These are phyloP conservation scores for Mirza zaza DNA, from an alignment of 2,113 vertebrate genomes.

Conservation along the genomic window DNA sequence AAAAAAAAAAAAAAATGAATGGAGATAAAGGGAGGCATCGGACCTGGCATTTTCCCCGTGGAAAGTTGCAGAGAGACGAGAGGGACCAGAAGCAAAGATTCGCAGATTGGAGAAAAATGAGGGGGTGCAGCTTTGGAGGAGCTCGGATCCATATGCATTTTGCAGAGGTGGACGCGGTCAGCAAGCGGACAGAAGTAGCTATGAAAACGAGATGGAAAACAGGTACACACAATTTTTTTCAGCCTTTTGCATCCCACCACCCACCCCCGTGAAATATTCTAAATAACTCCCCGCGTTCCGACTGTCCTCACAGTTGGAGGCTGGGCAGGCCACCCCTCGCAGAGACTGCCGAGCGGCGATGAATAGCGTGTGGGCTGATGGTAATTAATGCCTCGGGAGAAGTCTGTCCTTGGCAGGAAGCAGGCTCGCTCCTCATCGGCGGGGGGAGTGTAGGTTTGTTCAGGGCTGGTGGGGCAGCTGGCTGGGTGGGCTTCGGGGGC, in stretches of 20 bases:
- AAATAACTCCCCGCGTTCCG: constrained; percentile 50
- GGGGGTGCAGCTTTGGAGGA: neutral
- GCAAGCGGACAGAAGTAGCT: neutral
- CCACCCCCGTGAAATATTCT: constrained; percentile 14
- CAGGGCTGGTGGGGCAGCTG: accelerated
- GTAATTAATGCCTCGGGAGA: constrained; percentile 67
- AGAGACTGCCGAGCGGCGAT: constrained; percentile 16
- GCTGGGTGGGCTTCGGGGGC: neutral
- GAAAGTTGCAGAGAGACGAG: neutral
- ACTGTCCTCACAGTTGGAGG: constrained; percentile 24
- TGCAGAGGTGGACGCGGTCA: neutral
- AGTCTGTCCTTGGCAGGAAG: constrained; percentile 69
- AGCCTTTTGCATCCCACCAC: neutral
- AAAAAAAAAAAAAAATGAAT: too few relatives aligned
- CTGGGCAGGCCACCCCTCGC: neutral
- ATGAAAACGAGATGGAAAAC: neutral
- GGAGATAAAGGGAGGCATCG: neutral
- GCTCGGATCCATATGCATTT: accelerated
- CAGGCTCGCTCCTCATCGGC: accelerated
- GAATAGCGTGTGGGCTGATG: constrained; percentile 57
- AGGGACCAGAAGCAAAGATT: neutral
- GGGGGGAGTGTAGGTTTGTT: neutral
- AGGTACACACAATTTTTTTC: neutral
- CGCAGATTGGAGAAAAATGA: neutral
- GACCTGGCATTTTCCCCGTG: neutral